Evolutionary conservation across 2,888 invertebrate species (phyloP), one percentile per base, ranked within the genome.

Genomic region (Drosophila borborema): DNA sequence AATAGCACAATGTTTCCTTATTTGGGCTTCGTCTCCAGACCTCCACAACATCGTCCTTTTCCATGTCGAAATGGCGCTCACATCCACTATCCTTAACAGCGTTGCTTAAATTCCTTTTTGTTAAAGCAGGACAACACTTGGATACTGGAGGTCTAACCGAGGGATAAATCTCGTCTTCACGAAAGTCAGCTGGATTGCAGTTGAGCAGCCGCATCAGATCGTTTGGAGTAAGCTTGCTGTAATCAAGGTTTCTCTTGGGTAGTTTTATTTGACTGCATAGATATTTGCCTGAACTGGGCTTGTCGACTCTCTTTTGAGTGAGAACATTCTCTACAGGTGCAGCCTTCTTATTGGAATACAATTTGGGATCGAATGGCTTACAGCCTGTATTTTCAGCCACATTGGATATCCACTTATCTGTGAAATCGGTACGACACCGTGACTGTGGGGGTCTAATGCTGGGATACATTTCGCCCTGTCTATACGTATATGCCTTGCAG

Each of bases 11-110:
- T 1, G 69, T 55, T 0, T 82, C 65, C 31, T 88, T 85, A 34
- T 71, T 54, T 1, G 89, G 89, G 41, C 56, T 76, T 8, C 34
- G 14, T 10, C 58, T 72, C 83, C 83, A 84, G 2, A 56, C 36
- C 7, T 69, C 69, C 67, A 89, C 2, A 3, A 81, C 2, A 20
- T 76, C 73, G 61, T 75, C 64, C 4, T 20, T n/a, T 3, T 65
- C 63, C n/a, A 45, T 34, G 3, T 73, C 64, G 38, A 70, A 68
- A 0, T 58, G 38, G 0, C 73, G 53, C 0, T 16, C 41, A 53
- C 89, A 85, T 2, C 73, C 64, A 18, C 49, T 67, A 2, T 60
- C 59, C 18, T 63, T 68, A 16, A 20, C 20, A 20, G 20, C 20
- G 20, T 20, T 20, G 20, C 20, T 20, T 20, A 20, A 20, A 20